Evolutionary conservation across 2,113 vertebrate genomes (phyloP), one percentile per base, ranked within the genome.

Genomic region (Euleptes europaea): DNA sequence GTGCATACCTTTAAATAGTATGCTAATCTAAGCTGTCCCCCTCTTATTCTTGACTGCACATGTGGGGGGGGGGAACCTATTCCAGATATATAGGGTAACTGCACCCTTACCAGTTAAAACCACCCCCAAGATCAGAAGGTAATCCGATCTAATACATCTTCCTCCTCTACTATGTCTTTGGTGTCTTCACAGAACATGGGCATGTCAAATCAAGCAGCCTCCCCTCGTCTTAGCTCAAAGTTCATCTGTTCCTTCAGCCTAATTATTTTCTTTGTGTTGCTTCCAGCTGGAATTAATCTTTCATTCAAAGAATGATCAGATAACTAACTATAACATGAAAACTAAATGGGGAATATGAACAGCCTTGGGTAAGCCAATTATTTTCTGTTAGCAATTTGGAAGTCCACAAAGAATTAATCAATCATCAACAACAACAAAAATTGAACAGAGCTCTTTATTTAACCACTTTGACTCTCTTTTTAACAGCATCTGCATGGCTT

Each of bases 381-480:
- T 95, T 94, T 95, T 90, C 87, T 82, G 78, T 72, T 82, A 84
- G 84, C 89, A 89, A 93, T 94, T 84, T 84, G 63, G 71, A 91
- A 74, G 80, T 49, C 82, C 85, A 90, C 80, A 85, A 1, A 71
- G 40, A 78, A 93, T 94, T 88, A 95, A 95, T 91, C 95, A 94
- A 93, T 94, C 89, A 94, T 80, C 84, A 84, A 89, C 94, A 89
- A 87, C 79, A 31, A 72, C 86, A 90, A 51, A 44, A 28, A 44
- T 35, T 73, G 63, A 93, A 89, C 92, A 89, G 60, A 92, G 88
- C 95, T 96, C 95, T 95, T 95, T 95, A 95, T 96, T 94, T 95
- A 94, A 90, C 78, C 85, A 95, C 93, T 95, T 95, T 95, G 91
- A 90, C 86, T 35, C 51, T 1, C 57, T 77, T 90, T 89, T 92